A percentile compares a stretch with the other conserved stretches of the same genome.
Evolutionary conservation across 2,888 invertebrate species (phyloP).

Genomic region (Catocala fraxini): DNA sequence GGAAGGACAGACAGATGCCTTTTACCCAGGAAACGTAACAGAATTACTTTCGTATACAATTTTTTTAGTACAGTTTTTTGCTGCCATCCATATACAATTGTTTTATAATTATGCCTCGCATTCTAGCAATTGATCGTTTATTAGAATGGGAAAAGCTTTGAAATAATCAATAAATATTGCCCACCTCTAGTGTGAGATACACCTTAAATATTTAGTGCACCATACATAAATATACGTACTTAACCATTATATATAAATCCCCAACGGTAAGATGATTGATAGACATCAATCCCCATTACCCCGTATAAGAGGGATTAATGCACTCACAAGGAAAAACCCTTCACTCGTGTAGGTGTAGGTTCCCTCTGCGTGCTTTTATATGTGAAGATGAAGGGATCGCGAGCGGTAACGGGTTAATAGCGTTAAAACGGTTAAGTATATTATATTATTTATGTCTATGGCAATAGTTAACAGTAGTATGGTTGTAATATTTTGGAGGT

Average conservation of each 20-base stretch:
- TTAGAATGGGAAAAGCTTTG: too few species aligned
- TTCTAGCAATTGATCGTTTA: too few species aligned
- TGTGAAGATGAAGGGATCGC: conserved; percentile 23
- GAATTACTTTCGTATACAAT: too few species aligned
- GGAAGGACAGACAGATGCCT: too few species aligned
- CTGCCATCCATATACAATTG: too few species aligned
- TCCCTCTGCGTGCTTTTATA: conserved; percentile 29
- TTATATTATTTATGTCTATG: not conserved
- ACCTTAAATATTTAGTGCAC: too few species aligned
- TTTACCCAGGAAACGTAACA: too few species aligned
- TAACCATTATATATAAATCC: conserved; percentile 25
- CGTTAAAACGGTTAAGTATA: not conserved
- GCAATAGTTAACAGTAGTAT: not conserved
- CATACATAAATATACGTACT: not conserved
- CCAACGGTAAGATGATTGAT: conserved; percentile 53
- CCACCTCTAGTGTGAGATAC: not conserved
- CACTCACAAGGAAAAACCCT: conserved; percentile 57
- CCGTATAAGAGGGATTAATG: conserved; percentile 55
- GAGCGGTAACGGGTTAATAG: conserved; percentile 8
- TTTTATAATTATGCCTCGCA: too few species aligned
- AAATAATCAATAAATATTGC: too few species aligned
- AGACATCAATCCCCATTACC: conserved; percentile 49
- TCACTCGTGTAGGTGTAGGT: conserved; percentile 47
- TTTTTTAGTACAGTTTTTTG: too few species aligned
- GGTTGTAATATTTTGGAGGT: too few species aligned